Evolutionary conservation across 2,113 vertebrate species (phyloP).

Genomic region (Eira barbara): DNA sequence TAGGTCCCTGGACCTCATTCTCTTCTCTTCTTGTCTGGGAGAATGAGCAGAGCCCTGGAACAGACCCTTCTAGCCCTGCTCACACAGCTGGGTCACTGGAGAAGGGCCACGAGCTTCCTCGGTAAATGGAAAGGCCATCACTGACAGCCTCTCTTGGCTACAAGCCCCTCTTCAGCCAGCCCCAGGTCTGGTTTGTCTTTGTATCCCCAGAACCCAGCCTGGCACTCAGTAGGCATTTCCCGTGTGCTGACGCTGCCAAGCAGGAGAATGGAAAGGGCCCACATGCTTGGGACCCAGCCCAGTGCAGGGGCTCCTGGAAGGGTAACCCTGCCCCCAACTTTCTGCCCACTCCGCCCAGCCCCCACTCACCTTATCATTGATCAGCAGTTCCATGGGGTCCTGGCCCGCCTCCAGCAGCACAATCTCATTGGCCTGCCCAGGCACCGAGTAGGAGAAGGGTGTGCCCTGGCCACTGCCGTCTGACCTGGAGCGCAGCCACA

Average conservation of each 20-base stretch:
- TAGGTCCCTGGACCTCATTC: not conserved
- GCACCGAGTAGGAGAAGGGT: constrained; percentile 96
- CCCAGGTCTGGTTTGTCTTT: not conserved
- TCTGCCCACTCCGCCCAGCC: not conserved
- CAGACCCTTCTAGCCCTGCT: not conserved
- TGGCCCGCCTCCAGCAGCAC: constrained; percentile 94
- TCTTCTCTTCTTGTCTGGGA: not conserved
- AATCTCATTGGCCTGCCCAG: constrained; percentile 94
- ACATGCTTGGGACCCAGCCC: fast-evolving
- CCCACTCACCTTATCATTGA: constrained; percentile 93
- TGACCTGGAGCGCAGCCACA: constrained; percentile 92
- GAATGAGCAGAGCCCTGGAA: not conserved
- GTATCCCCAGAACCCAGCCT: not conserved
- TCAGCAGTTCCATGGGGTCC: constrained; percentile 95
- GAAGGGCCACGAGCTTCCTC: not conserved
- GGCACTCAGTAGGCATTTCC: not conserved
- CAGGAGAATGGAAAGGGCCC: not conserved
- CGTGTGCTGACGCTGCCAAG: not conserved
- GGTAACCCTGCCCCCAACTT: fast-evolving
- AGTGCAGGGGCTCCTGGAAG: not conserved
- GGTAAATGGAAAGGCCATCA: not conserved
- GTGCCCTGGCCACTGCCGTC: constrained; percentile 89
- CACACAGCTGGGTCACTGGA: not conserved
- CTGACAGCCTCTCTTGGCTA: not conserved
- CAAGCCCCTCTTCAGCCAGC: not conserved